Percentiles rank a stretch among this genome's conserved stretches.
These are phyloP conservation scores for Achatina immaculata DNA, from an alignment of 1,140 invertebrate genomes.

Conservation along the genomic window DNA sequence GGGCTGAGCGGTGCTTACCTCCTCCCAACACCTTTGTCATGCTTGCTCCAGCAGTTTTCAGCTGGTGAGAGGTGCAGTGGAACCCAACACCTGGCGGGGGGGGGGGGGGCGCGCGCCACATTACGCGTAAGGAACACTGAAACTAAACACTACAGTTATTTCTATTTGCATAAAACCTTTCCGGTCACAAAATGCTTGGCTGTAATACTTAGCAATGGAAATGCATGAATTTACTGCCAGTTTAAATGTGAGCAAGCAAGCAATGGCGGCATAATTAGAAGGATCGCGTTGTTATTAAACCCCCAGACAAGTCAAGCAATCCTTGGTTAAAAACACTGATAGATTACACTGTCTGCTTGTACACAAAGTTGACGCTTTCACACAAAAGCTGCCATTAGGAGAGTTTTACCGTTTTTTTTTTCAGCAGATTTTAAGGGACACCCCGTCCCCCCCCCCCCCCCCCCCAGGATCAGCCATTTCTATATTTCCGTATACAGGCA, in stretches of 20 bases:
- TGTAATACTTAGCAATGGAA: slow-evolving; percentile 6
- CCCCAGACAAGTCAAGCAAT: background rate
- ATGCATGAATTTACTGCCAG: slow-evolving; percentile 16
- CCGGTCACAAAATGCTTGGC: background rate
- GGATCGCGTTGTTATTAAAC: background rate
- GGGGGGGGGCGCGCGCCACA: too few relatives aligned
- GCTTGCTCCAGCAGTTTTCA: background rate
- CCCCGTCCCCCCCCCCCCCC: background rate
- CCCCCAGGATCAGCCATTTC: too few relatives aligned
- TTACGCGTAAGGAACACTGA: background rate
- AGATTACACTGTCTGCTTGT: background rate
- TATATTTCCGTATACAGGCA: too few relatives aligned
- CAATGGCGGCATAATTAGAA: background rate
- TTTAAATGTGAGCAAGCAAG: background rate
- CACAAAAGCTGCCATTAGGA: background rate
- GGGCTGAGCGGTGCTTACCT: too few relatives aligned
- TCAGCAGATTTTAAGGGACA: background rate
- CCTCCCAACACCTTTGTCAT: background rate
- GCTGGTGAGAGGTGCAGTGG: background rate
- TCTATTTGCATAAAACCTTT: slow-evolving; percentile 6
- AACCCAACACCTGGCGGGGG: background rate
- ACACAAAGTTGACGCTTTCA: slow-evolving; percentile 1
- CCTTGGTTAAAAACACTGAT: background rate
- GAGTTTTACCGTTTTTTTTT: too few relatives aligned
- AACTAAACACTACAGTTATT: background rate